These are phyloP conservation scores for Drosophila paramelanica DNA, from an alignment of 2,888 invertebrate genomes.

Conservation along the genomic window DNA sequence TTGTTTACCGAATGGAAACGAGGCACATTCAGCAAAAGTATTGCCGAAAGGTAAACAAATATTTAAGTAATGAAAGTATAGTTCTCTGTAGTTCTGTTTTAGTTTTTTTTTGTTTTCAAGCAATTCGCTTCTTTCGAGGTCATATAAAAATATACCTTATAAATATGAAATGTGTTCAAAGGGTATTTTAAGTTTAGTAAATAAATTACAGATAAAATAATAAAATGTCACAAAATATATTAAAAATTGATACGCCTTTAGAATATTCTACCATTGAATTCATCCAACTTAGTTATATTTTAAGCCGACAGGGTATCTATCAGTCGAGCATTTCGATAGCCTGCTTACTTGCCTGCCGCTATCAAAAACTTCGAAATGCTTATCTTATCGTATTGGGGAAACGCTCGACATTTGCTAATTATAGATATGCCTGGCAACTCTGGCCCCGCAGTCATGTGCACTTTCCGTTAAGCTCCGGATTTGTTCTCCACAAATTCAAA, in stretches of 20 bases:
- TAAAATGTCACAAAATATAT: too few species aligned
- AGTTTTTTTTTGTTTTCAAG: neutral
- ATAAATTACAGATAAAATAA: too few species aligned
- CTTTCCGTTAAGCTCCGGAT: constrained; percentile 45
- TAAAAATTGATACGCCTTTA: too few species aligned
- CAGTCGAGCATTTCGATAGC: neutral
- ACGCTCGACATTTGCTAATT: constrained; percentile 73
- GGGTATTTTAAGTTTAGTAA: too few species aligned
- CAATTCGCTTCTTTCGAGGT: neutral
- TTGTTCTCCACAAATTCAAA: constrained; percentile 29
- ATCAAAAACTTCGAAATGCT: constrained; percentile 28
- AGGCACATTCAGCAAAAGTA: constrained; percentile 12
- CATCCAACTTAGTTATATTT: too few species aligned
- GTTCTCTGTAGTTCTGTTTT: neutral
- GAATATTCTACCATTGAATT: too few species aligned
- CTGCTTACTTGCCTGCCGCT: constrained; percentile 1
- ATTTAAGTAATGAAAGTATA: constrained; percentile 1
- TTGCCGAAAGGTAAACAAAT: constrained; percentile 36
- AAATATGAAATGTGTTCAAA: neutral
- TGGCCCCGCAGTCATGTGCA: constrained; percentile 65
- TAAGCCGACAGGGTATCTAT: neutral
- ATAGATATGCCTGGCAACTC: constrained; percentile 57
- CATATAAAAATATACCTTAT: constrained; percentile 12
- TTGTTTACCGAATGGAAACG: constrained; percentile 43
- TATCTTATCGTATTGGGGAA: constrained; percentile 66